Conservation (phyloP, 2,797 vertebrate genomes). For the Pachyuromys duprasi region DNA sequence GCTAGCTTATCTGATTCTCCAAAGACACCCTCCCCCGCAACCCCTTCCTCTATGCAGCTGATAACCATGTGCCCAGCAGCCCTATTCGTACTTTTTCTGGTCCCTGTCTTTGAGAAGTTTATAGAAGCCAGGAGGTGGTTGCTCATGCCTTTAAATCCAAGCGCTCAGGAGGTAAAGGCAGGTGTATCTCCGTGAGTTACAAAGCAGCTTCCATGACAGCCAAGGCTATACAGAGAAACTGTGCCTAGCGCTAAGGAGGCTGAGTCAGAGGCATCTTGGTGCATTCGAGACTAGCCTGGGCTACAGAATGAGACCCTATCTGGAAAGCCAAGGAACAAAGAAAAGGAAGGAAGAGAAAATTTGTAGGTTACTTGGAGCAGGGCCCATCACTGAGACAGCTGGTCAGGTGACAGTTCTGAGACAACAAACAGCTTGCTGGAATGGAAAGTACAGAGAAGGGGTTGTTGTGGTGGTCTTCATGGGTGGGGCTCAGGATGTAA, state of each 20-base stretch:
- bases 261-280: not conserved
- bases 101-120: not conserved
- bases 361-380: not conserved
- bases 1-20: not conserved
- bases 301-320: not conserved
- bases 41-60: rapidly evolving
- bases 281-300: not conserved
- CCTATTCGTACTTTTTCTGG: not conserved
- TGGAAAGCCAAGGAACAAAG: not conserved
- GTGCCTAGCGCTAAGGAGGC: not conserved
- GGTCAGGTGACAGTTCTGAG: not conserved
- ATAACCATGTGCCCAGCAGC: not conserved
- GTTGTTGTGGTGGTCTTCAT: too few species aligned
- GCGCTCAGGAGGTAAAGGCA: not conserved
- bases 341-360: not conserved
- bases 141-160: not conserved
- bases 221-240: not conserved
- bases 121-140: not conserved
- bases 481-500: not conserved
- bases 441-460: not conserved
- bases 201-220: not conserved
- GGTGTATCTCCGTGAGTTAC: not conserved
- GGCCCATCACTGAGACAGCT: not conserved
- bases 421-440: too few species aligned
- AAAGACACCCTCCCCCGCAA: not conserved